Conservation (phyloP, 1,140 invertebrate species). For the Ruditapes philippinarum region DNA sequence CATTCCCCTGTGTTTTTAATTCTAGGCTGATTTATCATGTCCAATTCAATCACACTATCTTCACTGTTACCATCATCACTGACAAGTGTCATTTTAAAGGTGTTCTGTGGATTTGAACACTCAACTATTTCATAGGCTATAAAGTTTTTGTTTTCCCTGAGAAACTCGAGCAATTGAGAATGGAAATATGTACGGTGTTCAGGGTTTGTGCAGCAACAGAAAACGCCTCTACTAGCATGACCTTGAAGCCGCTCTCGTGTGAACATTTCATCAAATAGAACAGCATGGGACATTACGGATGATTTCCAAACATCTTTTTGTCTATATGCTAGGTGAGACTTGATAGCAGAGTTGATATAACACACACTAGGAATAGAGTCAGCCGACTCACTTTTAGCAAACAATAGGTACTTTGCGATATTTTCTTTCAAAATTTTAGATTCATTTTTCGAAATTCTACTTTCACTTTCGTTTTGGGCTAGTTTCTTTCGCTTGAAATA, state of each 20-base stretch:
- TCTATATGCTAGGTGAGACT: constrained; percentile 32
- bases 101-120: background rate
- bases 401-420: constrained; percentile 2
- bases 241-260: background rate
- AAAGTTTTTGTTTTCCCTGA: constrained; percentile 10
- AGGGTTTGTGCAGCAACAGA: background rate
- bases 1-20: background rate
- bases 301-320: background rate
- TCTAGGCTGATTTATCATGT: background rate
- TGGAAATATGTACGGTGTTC: background rate
- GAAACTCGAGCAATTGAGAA: background rate
- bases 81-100: background rate
- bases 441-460: constrained; percentile 1
- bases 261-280: background rate
- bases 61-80: background rate
- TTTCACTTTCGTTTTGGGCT: constrained; percentile 47
- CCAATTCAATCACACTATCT: background rate
- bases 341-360: constrained; percentile 7
- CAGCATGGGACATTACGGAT: background rate
- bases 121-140: background rate
- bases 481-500: background rate
- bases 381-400: background rate
- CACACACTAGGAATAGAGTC: background rate
- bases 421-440: background rate
- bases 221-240: constrained; percentile 3